Evolutionary conservation across 2,797 vertebrate species (phyloP).

Genomic region (Semotilus atromaculatus): DNA sequence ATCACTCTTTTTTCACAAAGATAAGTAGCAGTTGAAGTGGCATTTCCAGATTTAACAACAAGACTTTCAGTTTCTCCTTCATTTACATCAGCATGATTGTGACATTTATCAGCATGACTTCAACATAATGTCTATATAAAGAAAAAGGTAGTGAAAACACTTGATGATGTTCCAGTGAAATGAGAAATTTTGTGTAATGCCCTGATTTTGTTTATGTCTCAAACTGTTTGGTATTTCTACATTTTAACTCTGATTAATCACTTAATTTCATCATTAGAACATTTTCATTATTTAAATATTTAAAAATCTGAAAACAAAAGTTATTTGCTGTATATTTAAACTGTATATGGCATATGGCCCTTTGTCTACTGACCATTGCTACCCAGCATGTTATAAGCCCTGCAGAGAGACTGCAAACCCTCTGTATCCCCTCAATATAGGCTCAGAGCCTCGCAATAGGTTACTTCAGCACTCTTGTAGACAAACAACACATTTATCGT

Average conservation of each 20-base stretch:
- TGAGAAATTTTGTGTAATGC: neutral
- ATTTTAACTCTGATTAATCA: neutral
- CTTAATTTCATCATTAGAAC: neutral
- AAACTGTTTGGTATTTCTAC: neutral
- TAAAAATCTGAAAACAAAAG: neutral
- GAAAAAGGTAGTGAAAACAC: constrained; percentile 18
- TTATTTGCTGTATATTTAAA: neutral
- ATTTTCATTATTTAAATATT: neutral
- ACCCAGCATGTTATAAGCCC: neutral
- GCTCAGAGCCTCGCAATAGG: neutral
- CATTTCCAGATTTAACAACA: neutral
- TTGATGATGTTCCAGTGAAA: neutral
- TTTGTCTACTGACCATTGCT: no score
- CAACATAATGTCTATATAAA: neutral
- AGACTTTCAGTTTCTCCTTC: neutral
- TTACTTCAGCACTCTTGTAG: neutral
- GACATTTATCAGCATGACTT: neutral
- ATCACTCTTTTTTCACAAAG: neutral
- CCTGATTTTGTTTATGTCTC: neutral
- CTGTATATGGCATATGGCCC: neutral
- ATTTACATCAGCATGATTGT: neutral
- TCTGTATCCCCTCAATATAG: neutral
- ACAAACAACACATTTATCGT: neutral
- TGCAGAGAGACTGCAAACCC: neutral
- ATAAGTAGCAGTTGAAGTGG: neutral